Base-by-base conservation (phyloP, 2,888 invertebrate species). In the Drepanosiphum platanoidis region DNA sequence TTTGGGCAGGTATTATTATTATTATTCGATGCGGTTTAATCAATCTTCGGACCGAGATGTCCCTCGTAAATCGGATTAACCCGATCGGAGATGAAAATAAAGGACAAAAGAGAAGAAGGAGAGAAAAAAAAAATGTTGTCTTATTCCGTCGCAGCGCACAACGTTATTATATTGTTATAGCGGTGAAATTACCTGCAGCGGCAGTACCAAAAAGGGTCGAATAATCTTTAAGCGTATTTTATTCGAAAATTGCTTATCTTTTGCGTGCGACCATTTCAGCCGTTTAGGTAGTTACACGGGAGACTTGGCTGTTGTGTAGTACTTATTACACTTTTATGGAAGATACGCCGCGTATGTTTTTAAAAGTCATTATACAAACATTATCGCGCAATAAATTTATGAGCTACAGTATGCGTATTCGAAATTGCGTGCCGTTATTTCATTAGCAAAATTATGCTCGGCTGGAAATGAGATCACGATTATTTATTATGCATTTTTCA, bases 51-150 rank as follows among this genome's bases (percentile, higher is more conserved):
- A 70, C 81, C 22, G 32, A 70, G 58, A 80, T n/a, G n/a, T 64
- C 58, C 42, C 72, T 32, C 72, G 66, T 64, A 75, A 83, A 66
- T 83, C 83, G 72, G 83, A 83, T 83, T 83, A 83, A 75, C 64
- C 66, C 36, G 46, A 75, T 36, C 46, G 30, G 46, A 61, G 30
- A 78, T 7, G 52, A 64, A 30, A 42, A 72, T 61, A 39, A 42
- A 1, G 36, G n/a, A 71, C 13, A 71, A n/a, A n/a, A 71, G 71
- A 70, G 3, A 22, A 18, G 22, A n/a, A 9, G 15, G 15, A 32
- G 15, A 34, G 7, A 34, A 8, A 61, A 27, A 58, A 52, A 79
- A 52, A 80, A 70, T 27, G 27, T 70, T 27, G 27, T 70, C 52
- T 34, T 46, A 36, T 71, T 3, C 13, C 27, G 36, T 0, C 7